Base-by-base conservation (phyloP, 2,888 invertebrate genomes). In the Hydrotaea diabolus region DNA sequence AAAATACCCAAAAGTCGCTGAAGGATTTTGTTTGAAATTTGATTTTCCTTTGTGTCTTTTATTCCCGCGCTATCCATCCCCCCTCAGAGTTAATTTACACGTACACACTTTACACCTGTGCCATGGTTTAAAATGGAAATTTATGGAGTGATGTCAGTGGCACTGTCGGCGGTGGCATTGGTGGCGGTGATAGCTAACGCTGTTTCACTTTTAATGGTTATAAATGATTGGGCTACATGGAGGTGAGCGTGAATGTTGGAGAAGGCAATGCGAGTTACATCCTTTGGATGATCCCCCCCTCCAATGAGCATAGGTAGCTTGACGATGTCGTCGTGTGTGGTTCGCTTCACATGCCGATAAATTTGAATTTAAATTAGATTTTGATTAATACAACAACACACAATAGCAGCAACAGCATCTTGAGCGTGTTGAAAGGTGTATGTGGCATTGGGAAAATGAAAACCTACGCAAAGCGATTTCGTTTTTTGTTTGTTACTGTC, bases 311-410 rank as follows among this genome's bases (percentile, higher is more conserved):
- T 72, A 11, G 62, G 77, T 80, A 74, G 80, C 77, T 66, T 57
- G 13, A 57, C 59, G 80, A 80, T n/a, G n/a, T n/a, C 80, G 80
- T 73, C 73, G 85, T 79, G 76, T 77, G 79, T 85, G 78, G 79
- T 77, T 82, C 66, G 87, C 88, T 89, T 89, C 90, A 89, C 88
- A 90, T 89, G 90, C 89, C 89, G 89, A 89, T 90, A 89, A 89
- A 88, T 87, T 87, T 86, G 69, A 86, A 87, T 87, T 86, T 86
- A 80, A 82, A 87, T 85, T 84, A 59, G 83, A 86, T 78, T 85
- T 84, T 86, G 84, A 87, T 87, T 85, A 85, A 82, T 79, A 36
- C 62, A 75, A 73, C 43, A 55, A 66, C 72, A 62, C 43, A 36
- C 69, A 19, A 43, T 17, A 15, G 49, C 21, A 55, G 2, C 73